phyloP scores from a whole-genome alignment of 35 echinoderm and acorn worm genomes.

The Strongylocentrotus purpuratus region DNA sequence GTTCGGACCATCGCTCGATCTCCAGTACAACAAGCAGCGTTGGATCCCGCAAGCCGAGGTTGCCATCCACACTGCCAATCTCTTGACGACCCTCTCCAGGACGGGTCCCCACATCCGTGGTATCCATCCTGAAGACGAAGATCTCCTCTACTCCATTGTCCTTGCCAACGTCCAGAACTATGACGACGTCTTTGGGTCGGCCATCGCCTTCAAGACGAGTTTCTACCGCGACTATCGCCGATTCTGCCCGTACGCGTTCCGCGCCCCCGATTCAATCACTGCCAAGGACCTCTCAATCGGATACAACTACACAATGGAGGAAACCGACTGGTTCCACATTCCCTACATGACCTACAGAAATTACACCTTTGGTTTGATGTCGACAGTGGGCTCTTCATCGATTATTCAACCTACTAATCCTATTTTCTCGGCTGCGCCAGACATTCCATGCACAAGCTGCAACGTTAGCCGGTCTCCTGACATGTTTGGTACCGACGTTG shows the following conservation, averaged over 20 bases:
- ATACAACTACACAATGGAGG: constrained; percentile 70
- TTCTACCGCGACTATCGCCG: constrained; percentile 77
- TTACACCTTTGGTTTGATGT: constrained; percentile 33
- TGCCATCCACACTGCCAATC: constrained; percentile 70
- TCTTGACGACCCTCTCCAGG: constrained; percentile 69
- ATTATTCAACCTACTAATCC: not conserved
- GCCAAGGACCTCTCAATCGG: constrained; percentile 85
- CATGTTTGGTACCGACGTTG: not conserved
- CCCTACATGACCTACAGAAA: constrained; percentile 62
- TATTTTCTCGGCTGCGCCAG: not conserved
- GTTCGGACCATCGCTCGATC: constrained; percentile 78
- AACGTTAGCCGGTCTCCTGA: not conserved
- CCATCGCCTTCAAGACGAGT: constrained; percentile 72
- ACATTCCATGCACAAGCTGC: not conserved
- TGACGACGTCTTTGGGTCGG: constrained; percentile 77
- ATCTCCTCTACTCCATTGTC: constrained; percentile 78
- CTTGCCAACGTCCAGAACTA: constrained; percentile 75
- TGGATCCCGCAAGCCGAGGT: constrained; percentile 72
- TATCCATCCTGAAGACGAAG: constrained; percentile 60
- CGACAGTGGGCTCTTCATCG: not conserved
- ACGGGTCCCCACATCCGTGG: constrained; percentile 73
- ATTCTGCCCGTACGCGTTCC: constrained; percentile 86
- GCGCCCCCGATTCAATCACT: constrained; percentile 52
- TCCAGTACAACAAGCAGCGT: constrained; percentile 68
- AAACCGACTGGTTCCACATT: constrained; percentile 86